Conservation (phyloP, 2,888 invertebrate species). For the Melolontha melolontha region DNA sequence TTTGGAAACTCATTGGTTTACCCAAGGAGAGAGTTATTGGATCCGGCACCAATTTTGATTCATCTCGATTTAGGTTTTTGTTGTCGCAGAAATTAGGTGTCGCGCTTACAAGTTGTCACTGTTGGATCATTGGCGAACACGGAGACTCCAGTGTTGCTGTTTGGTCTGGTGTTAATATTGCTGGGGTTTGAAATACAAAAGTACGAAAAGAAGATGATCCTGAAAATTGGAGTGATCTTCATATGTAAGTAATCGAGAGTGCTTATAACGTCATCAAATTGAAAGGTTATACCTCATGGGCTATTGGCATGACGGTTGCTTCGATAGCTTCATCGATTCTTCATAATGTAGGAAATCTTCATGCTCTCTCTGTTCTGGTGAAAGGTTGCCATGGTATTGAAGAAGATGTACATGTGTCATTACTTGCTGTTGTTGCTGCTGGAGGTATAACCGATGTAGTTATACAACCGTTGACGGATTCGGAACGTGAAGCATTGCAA, state of each 20-base stretch:
- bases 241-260: constrained; percentile 85
- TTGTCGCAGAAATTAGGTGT: constrained; percentile 85
- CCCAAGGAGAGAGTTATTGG: constrained; percentile 89
- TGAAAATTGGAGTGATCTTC: constrained; percentile 84
- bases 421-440: constrained; percentile 83
- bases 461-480: constrained; percentile 76
- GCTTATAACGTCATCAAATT: constrained; percentile 89
- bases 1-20: constrained; percentile 94
- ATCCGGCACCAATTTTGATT: constrained; percentile 93
- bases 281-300: constrained; percentile 94
- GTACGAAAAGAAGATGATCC: constrained; percentile 80
- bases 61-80: constrained; percentile 89
- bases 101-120: constrained; percentile 88
- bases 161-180: constrained; percentile 94
- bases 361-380: constrained; percentile 82
- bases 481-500: constrained; percentile 73
- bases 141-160: constrained; percentile 85
- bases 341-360: constrained; percentile 79
- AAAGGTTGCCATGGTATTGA: constrained; percentile 84
- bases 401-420: constrained; percentile 86
- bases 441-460: constrained; percentile 80
- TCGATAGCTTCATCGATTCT: constrained; percentile 68
- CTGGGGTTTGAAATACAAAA: constrained; percentile 84
- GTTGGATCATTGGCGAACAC: constrained; percentile 95
- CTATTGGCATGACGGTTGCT: constrained; percentile 84